Conservation (phyloP, 1,140 invertebrate genomes). For the Condylostylus longicornis region DNA sequence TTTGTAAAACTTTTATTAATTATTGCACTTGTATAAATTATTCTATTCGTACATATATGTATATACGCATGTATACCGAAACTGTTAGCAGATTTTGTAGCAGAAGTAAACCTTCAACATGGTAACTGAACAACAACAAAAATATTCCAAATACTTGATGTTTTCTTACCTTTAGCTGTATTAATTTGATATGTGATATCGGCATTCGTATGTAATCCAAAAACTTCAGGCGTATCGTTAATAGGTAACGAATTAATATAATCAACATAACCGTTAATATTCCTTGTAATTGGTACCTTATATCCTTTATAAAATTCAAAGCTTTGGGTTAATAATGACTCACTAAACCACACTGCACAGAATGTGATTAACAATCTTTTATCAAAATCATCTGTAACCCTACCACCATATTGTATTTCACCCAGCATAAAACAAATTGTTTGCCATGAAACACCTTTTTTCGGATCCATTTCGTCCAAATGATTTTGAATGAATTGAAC, state of each 20-base stretch:
- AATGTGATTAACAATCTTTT: conserved; percentile 82
- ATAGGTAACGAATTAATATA: conserved; percentile 73
- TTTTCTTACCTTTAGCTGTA: conserved; percentile 70
- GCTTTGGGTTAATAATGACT: conserved; percentile 59
- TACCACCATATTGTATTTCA: conserved; percentile 90
- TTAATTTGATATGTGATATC: conserved; percentile 95
- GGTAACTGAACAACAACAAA: no score
- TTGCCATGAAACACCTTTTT: conserved; percentile 93
- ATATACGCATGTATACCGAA: no score
- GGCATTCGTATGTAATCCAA: conserved; percentile 90
- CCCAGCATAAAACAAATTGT: conserved; percentile 97
- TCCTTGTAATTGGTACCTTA: conserved; percentile 64
- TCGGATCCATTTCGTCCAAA: conserved; percentile 92
- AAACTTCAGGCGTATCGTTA: conserved; percentile 86
- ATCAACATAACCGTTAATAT: conserved; percentile 65
- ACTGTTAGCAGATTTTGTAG: no score
- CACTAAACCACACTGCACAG: conserved; percentile 80
- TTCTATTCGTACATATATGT: no score
- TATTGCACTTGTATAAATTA: no score
- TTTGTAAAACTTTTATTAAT: no score
- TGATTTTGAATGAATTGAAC: conserved; percentile 95
- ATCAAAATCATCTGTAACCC: conserved; percentile 93
- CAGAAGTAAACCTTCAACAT: no score
- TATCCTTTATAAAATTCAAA: conserved; percentile 85
- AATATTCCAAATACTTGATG: no score